A percentile compares a stretch with the other conserved stretches of the same genome.
These are phyloP conservation scores for Xiphorhynchus erythropygius DNA, from an alignment of 2,797 vertebrate species.

Conservation along the genomic window DNA sequence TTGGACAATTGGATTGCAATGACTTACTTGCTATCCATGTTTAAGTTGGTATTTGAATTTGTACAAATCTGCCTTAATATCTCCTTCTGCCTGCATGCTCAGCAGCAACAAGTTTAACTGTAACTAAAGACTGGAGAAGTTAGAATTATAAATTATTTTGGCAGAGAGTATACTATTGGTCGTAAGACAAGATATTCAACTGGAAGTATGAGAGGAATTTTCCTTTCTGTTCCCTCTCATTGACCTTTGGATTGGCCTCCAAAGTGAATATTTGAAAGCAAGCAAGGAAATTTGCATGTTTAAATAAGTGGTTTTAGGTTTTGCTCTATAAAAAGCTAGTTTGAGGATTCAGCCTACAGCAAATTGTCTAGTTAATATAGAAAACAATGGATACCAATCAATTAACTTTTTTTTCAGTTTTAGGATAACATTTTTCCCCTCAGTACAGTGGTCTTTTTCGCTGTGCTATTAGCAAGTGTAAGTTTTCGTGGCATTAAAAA, in stretches of 20 bases:
- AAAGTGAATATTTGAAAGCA: neutral
- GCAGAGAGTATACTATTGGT: neutral
- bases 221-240: neutral
- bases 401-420: neutral
- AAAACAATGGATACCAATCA: neutral
- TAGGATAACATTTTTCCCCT: neutral
- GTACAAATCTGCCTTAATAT: neutral
- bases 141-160: neutral
- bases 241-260: neutral
- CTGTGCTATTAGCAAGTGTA: neutral
- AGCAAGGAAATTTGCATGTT: neutral
- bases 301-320: neutral
- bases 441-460: neutral
- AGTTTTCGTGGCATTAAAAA: neutral
- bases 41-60: neutral
- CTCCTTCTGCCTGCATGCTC: neutral
- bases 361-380: neutral
- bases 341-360: neutral
- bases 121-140: neutral
- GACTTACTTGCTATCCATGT: neutral
- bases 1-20: neutral
- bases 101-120: neutral
- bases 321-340: neutral
- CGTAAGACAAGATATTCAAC: neutral
- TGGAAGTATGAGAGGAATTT: neutral